These are phyloP conservation scores for Catostylus mosaicus DNA, from an alignment of 30 jellyfish, hydroid and myxozoan genomes.

Conservation along the genomic window DNA sequence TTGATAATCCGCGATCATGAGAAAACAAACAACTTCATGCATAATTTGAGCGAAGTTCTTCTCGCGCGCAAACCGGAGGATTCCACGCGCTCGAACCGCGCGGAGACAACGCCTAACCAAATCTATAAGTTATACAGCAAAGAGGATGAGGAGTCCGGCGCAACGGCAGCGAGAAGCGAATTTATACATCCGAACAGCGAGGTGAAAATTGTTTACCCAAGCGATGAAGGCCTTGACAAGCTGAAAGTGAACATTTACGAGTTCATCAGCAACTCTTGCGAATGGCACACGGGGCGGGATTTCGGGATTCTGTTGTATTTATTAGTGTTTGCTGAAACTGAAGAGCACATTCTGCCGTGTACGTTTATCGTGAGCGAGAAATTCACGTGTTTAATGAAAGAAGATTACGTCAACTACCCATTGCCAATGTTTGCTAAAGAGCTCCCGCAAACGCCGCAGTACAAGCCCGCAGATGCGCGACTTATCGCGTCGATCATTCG, in stretches of 20 bases:
- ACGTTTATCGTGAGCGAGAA: constrained; percentile 86
- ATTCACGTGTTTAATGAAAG: constrained; percentile 70
- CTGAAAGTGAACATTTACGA: constrained; percentile 62
- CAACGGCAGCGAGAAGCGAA: constrained; percentile 77
- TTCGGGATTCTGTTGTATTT: constrained; percentile 66
- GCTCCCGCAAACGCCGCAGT: constrained; percentile 86
- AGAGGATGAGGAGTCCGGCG: constrained; percentile 72
- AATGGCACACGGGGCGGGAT: constrained; percentile 38
- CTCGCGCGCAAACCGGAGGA: constrained; percentile 60
- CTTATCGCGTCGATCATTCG: constrained; percentile 72
- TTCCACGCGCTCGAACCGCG: constrained; percentile 21
- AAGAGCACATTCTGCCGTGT: constrained; percentile 65
- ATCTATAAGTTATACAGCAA: constrained; percentile 57
- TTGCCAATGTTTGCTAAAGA: constrained; percentile 86
- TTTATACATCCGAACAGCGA: constrained; percentile 80
- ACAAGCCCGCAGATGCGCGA: constrained; percentile 69
- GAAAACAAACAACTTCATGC: constrained; percentile 75
- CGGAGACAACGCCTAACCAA: constrained; percentile 58
- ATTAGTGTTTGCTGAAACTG: constrained; percentile 63
- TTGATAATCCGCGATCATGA: constrained; percentile 79
- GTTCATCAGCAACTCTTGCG: constrained; percentile 23
- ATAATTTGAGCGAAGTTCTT: constrained; percentile 65
- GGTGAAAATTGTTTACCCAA: constrained; percentile 84
- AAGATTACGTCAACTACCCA: constrained; percentile 89
- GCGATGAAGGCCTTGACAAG: constrained; percentile 92